Evolutionary conservation across 2,797 vertebrate species (phyloP).

Genomic region (Tachyglossus aculeatus): DNA sequence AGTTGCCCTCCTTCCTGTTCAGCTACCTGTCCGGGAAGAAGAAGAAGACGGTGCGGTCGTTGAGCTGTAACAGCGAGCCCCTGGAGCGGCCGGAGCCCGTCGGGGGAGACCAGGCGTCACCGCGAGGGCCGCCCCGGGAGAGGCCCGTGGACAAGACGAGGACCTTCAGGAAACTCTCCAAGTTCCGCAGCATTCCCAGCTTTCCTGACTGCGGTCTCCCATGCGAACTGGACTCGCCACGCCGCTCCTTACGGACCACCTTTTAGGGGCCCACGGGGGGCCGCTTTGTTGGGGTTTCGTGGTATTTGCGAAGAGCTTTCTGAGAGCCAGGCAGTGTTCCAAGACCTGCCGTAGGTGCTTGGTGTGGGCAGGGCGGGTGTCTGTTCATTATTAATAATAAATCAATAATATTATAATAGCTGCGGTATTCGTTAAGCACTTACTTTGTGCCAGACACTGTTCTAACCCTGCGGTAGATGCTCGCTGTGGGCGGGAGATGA

Average conservation of each 20-base stretch:
- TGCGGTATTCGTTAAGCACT: too few relatives aligned
- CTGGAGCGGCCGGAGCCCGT: slow-evolving; percentile 60
- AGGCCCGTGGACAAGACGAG: slow-evolving; percentile 80
- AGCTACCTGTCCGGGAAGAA: slow-evolving; percentile 76
- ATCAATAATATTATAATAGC: too few relatives aligned
- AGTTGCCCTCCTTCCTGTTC: slow-evolving; percentile 70
- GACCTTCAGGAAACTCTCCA: slow-evolving; percentile 86
- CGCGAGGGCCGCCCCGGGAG: slow-evolving; percentile 77
- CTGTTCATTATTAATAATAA: too few relatives aligned
- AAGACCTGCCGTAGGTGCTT: too few relatives aligned
- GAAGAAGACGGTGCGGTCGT: slow-evolving; percentile 81
- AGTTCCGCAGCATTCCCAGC: slow-evolving; percentile 92
- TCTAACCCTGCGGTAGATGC: too few relatives aligned
- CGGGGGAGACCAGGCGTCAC: slow-evolving; percentile 40
- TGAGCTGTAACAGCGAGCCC: slow-evolving; percentile 88
- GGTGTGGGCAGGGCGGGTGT: too few relatives aligned
- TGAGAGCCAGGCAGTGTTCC: too few relatives aligned
- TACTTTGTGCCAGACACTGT: too few relatives aligned
- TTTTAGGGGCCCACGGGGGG: slow-evolving; percentile 60
- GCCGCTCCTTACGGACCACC: slow-evolving; percentile 82
- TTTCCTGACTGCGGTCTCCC: slow-evolving; percentile 86
- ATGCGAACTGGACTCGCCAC: slow-evolving; percentile 84
- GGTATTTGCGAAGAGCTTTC: too few relatives aligned
- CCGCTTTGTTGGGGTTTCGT: too few relatives aligned
- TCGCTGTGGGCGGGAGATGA: too few relatives aligned